These are phyloP conservation scores for Albula goreensis DNA, from an alignment of 2,113 vertebrate genomes.

Conservation along the genomic window DNA sequence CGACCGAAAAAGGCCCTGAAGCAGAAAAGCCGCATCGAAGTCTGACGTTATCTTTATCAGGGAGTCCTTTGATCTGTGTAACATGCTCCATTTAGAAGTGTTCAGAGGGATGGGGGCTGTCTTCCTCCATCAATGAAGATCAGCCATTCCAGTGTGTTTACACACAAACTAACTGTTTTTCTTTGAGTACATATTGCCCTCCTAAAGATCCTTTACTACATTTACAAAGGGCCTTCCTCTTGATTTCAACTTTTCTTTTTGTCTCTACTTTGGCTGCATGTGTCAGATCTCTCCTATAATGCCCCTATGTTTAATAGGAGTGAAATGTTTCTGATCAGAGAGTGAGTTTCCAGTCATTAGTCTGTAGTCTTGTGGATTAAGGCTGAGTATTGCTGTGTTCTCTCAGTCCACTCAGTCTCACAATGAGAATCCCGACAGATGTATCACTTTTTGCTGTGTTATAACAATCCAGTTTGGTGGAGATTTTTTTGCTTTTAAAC, in stretches of 20 bases:
- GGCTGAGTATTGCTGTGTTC: conserved; percentile 49
- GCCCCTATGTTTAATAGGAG: conserved; percentile 56
- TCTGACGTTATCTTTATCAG: background rate
- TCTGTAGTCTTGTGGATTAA: conserved; percentile 51
- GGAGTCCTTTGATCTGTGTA: background rate
- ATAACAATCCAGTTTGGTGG: too few species aligned
- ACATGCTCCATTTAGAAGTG: background rate
- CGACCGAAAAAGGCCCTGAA: background rate
- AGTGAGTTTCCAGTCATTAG: conserved; percentile 64
- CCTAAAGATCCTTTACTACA: conserved; percentile 39
- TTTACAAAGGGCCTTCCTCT: conserved; percentile 8
- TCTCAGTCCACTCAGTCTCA: conserved; percentile 36
- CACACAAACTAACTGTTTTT: background rate
- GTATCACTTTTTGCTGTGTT: too few species aligned
- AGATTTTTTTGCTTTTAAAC: too few species aligned
- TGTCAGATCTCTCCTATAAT: background rate
- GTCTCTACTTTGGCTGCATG: background rate
- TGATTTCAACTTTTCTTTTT: background rate
- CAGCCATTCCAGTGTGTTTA: background rate
- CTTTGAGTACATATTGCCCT: conserved; percentile 21
- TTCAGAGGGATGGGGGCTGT: background rate
- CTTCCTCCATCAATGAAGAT: background rate
- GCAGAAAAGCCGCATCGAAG: background rate
- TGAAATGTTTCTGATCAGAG: conserved; percentile 47
- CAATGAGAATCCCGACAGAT: too few species aligned